Conservation (phyloP, 1,140 invertebrate species). For the Heliconius hermathena region DNA sequence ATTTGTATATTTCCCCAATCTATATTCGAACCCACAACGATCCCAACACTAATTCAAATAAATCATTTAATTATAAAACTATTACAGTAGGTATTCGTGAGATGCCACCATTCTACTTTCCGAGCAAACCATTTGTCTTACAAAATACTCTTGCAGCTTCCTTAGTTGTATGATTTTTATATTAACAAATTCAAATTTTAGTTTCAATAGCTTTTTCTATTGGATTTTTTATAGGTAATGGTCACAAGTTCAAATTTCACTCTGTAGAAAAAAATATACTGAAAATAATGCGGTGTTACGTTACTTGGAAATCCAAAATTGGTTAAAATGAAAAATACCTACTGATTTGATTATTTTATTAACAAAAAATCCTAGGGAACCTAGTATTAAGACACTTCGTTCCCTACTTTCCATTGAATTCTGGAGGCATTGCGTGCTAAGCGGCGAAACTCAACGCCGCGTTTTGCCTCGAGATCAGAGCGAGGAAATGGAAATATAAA, state of each 20-base stretch:
- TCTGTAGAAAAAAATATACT: not conserved
- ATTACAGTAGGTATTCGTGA: conserved; percentile 13
- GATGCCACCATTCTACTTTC: not conserved
- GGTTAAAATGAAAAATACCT: too few relatives aligned
- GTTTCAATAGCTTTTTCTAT: conserved; percentile 13
- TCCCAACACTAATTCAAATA: not conserved
- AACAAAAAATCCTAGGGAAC: too few relatives aligned
- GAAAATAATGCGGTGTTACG: not conserved
- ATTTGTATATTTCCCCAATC: too few relatives aligned
- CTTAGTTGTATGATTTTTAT: conserved; percentile 39
- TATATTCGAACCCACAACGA: not conserved
- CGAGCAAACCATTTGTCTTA: conserved; percentile 37
- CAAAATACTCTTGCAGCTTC: conserved; percentile 11
- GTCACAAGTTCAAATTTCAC: not conserved
- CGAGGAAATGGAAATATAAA: too few relatives aligned
- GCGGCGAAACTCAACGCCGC: too few relatives aligned
- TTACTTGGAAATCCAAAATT: too few relatives aligned
- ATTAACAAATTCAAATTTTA: conserved; percentile 37
- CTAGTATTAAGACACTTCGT: too few relatives aligned
- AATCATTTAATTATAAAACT: not conserved
- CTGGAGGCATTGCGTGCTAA: too few relatives aligned
- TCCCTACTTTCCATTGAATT: too few relatives aligned
- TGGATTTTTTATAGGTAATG: not conserved
- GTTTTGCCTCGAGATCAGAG: too few relatives aligned
- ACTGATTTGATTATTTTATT: too few relatives aligned